Conservation (phyloP, 2,888 invertebrate genomes). For the Volucella bombylans region DNA sequence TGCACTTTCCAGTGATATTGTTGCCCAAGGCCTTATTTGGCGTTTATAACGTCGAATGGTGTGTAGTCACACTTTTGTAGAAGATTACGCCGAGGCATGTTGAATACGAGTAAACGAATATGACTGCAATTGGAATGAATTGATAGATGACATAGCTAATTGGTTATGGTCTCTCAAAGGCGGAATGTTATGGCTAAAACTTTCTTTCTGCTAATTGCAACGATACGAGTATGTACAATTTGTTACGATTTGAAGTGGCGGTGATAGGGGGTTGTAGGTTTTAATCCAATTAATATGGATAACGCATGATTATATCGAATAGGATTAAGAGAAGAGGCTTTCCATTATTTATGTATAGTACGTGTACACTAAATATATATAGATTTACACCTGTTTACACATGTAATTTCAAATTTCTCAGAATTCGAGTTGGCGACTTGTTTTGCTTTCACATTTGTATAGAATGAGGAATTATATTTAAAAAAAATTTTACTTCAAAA, state of each 20-base stretch:
- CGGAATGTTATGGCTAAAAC: conserved; percentile 55
- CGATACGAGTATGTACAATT: conserved; percentile 20
- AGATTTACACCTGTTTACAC: too few species aligned
- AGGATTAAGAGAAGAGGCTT: not conserved
- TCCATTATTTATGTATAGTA: too few species aligned
- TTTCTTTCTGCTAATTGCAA: conserved; percentile 63
- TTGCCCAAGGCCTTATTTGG: conserved; percentile 22
- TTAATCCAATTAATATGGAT: not conserved
- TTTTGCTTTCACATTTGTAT: too few species aligned
- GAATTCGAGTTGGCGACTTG: too few species aligned
- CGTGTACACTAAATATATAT: too few species aligned
- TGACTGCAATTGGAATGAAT: conserved; percentile 59
- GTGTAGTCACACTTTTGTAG: conserved; percentile 63
- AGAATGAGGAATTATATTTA: too few species aligned
- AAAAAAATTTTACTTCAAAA: too few species aligned
- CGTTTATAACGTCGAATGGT: conserved; percentile 10
- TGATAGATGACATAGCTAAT: conserved; percentile 68
- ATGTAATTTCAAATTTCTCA: too few species aligned
- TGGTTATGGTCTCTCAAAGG: conserved; percentile 55
- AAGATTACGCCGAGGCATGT: conserved; percentile 46
- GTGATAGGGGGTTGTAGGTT: not conserved
- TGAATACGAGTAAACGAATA: conserved; percentile 12
- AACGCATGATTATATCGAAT: conserved; percentile 3
- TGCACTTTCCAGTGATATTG: conserved; percentile 52
- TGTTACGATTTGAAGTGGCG: conserved; percentile 18